phyloP scores from a whole-genome alignment of 2,113 vertebrate genomes.

The Asarcornis scutulata region DNA sequence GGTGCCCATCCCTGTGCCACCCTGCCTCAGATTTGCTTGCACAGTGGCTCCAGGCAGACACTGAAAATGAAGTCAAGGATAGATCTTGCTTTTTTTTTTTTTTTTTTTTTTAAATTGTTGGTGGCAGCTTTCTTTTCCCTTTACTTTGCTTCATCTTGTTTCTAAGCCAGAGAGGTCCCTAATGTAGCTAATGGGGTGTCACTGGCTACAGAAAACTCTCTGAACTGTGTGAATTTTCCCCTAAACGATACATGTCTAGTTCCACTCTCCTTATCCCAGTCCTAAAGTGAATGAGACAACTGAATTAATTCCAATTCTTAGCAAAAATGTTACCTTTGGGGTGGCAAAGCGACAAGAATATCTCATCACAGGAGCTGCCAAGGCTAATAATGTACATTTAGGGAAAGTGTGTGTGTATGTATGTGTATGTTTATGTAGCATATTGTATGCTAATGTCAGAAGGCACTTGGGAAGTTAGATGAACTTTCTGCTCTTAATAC shows the following conservation, averaged over 20 bases:
- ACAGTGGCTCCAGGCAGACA: neutral
- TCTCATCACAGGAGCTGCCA: neutral
- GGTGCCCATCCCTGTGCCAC: neutral
- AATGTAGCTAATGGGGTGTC: neutral
- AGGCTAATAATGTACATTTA: neutral
- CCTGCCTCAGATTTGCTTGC: neutral
- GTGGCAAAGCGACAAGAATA: neutral
- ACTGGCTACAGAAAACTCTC: accelerated
- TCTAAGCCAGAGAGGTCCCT: neutral
- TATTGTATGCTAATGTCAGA: neutral
- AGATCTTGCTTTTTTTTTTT: neutral
- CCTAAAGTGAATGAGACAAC: neutral
- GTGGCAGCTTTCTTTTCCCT: neutral
- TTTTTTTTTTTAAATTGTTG: neutral
- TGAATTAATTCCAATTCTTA: neutral
- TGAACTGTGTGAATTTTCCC: neutral
- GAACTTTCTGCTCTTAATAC: neutral
- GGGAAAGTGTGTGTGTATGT: neutral
- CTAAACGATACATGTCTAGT: neutral
- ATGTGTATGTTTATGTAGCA: neutral
- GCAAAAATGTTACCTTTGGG: neutral
- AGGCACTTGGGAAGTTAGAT: neutral
- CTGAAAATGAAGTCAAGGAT: accelerated
- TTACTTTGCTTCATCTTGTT: neutral
- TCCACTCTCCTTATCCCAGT: neutral